Evolutionary conservation across 2,888 invertebrate genomes (phyloP), one percentile per base, ranked within the genome.

Genomic region (Xanthostigma xanthostigma): DNA sequence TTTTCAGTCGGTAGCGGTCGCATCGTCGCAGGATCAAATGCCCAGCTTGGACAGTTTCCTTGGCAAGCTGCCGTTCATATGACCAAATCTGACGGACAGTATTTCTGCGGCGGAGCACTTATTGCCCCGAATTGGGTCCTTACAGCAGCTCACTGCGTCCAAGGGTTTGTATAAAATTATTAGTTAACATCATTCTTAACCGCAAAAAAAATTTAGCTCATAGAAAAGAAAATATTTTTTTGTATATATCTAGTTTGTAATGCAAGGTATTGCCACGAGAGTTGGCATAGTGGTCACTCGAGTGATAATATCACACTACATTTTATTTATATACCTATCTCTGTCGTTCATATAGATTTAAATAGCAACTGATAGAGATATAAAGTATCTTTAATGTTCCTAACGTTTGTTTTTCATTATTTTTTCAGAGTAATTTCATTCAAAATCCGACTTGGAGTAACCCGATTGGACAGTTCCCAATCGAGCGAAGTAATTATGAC

Each of bases 41-140:
- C 62, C n/a, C 46, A 38, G 11, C 47, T 53, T 2, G 58, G 59
- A 1, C 59, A 62, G 53, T 59, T 60, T 53, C 62, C 62, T 9
- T 59, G 57, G 57, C 60, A 60, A 52, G 60, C 52, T 8, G 59
- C 56, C 5, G 45, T 59, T 10, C 37, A 44, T 41, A 42, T 56
- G 46, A 54, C 38, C 35, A 46, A 48, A 9, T 37, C 13, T 36
- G 38, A 36, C 44, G 40, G 17, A 3, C 14, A 36, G 11, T 39
- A 40, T 13, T 55, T 59, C 48, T 60, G 60, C 48, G 59, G 60
- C 2, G 60, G 59, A 33, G 53, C 56, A 33, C 53, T 60, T 10
- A 55, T 60, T 10, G 52, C 53, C 13, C 27, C 50, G 1, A 11
- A 48, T 12, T 59, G 58, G 57, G 56, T 60, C 4, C 49, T 59